phyloP scores from a whole-genome alignment of 2,888 invertebrate genomes.

The Polydrusus cervinus region DNA sequence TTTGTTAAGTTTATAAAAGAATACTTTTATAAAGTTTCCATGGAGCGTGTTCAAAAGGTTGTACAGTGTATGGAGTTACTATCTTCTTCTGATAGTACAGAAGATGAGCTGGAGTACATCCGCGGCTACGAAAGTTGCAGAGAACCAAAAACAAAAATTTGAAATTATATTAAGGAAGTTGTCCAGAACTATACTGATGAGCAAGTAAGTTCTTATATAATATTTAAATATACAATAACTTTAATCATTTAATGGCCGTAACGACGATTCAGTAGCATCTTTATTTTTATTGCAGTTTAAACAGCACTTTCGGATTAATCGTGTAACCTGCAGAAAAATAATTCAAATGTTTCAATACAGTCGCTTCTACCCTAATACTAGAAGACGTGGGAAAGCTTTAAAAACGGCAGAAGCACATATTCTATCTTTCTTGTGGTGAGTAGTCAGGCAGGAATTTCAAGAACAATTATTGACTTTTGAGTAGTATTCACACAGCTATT shows the following conservation, averaged over 20 bases:
- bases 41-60: too few relatives aligned
- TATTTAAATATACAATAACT: too few relatives aligned
- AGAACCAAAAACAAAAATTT: too few relatives aligned
- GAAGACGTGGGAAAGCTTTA: background rate
- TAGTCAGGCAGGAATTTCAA: too few relatives aligned
- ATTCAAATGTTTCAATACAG: background rate
- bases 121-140: too few relatives aligned
- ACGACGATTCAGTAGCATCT: background rate
- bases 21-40: background rate
- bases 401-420: background rate
- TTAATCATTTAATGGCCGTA: background rate
- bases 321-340: background rate
- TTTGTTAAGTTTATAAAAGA: background rate
- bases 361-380: background rate
- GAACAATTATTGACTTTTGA: too few relatives aligned
- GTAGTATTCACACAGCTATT: too few relatives aligned
- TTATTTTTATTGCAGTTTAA: background rate
- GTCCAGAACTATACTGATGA: background rate
- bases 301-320: background rate
- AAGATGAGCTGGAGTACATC: too few relatives aligned
- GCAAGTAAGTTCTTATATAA: background rate
- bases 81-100: too few relatives aligned
- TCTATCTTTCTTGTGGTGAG: conserved; percentile 3
- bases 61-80: too few relatives aligned
- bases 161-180: background rate